Base-by-base conservation (phyloP, 1,140 invertebrate genomes). In the Colletes latitarsis region DNA sequence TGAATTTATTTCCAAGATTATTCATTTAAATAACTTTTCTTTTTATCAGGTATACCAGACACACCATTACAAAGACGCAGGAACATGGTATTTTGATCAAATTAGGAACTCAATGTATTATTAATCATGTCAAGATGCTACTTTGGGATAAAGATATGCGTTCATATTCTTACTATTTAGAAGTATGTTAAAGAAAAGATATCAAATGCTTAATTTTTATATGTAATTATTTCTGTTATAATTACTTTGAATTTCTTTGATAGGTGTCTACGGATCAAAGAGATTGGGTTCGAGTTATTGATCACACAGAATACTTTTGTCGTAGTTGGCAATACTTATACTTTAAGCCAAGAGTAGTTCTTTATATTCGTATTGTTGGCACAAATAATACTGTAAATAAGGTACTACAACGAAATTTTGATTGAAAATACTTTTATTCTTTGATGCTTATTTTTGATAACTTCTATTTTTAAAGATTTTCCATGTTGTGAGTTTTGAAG, bases 321-420 rank as follows among this genome's bases (percentile, higher is more conserved):
- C 96, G 99, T 71, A 99, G 98, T 19, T 99, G 98, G 98, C 99
- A 99, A 94, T 96, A 96, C 91, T 95, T 99, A 30, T 98, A 98
- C 93, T 99, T 99, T 94, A 95, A 96, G 82, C 94, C 97, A 10
- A 93, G 97, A 74, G 98, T 99, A 72, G 98, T 99, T 64, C 95
- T 96, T 86, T 99, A 96, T 92, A 97, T 99, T 81, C 95, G 96
- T 88, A 95, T 99, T 62, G 97, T 99, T 82, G 99, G 97, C 87
- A 99, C 98, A 43, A 96, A 98, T 91, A 99, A 99, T 92, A 99
- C 98, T 39, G 97, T 98, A 4, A 99, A 99, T 93, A 96, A 98
- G 93, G 96, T 96, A 88, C 90, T 81, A 73, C 43, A 67, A 49
- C 41, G 5, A 3, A 52, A 19, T 60, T 4, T 5, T 17, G 53